Base-by-base conservation (phyloP, 1,140 invertebrate species). In the Trichonephila clavipes region DNA sequence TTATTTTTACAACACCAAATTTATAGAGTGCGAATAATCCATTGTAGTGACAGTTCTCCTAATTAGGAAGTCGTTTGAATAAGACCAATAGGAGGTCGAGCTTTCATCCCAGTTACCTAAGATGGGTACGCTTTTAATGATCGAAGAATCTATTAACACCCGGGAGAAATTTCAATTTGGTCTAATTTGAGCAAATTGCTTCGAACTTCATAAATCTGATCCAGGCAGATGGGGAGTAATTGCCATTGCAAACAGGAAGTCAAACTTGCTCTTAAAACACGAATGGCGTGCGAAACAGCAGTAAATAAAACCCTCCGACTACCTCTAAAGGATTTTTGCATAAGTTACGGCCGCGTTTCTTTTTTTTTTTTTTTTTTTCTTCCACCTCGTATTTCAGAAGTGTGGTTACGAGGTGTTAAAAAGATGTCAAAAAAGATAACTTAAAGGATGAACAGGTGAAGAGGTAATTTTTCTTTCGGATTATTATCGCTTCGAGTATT, bases 281-380 rank as follows among this genome's bases (percentile, higher is more conserved):
- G 86, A 82, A 93, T 93, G 61, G 92, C 86, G 92, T 88, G 92
- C 28, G 19, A 21, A 64, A 82, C 8, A 24, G 92, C 86, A 34
- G 92, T 93, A 93, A 93, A 93, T 93, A 93, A 93, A 88, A 93
- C 34, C 44, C 82, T 40, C 19, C 3, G 90, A 81, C n/a, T 34
- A 81, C 24, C 72, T 90, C 21, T 4, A 51, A 24, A 21, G 86
- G 51, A 77, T 93, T 93, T 92, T 93, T 93, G 85, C 92, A 93
- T 93, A 93, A 92, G 82, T 72, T 93, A 88, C 64, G 21, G 64
- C 61, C 44, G 64, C 91, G 62, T 0, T 51, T 51, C 10, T 51
- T 51, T 51, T 51, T 7, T 51, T 10, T 51, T 2, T 44, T 44
- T 7, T 44, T 2, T 44, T 88, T 69, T 85, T 90, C 87, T 92